Base-by-base conservation (phyloP, 2,888 invertebrate genomes). In the Flexamia atlantica region DNA sequence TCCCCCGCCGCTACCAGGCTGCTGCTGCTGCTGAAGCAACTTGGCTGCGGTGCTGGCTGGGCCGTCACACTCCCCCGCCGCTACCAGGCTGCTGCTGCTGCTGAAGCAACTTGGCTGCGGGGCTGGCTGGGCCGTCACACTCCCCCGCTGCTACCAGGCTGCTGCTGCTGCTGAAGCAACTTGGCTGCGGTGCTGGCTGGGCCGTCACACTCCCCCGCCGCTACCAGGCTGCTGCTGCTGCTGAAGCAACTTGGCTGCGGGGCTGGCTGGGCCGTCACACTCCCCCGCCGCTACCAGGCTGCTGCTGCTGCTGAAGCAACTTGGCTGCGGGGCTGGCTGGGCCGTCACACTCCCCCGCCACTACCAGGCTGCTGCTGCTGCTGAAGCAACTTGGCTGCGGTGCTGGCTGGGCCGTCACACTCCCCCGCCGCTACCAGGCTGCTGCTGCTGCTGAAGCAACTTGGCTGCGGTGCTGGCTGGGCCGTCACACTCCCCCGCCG, bases 41-140 rank as follows among this genome's bases (percentile, higher is more conserved):
- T 57, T 20, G 17, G 57, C n/a, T n/a, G 57, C 57, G 20, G 4
- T 36, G 9, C 23, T 57, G 23, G 57, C 23, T 57, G 57, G 57
- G 12, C 23, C 57, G 23, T 57, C 23, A 23, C 57, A 57, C 57
- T 57, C 57, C 57, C 57, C 57, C 23, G 23, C 57, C 57, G 23
- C 23, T 23, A 57, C 57, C 20, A 23, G 57, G 23, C 57, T 57
- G 23, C 23, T 57, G 57, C 23, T 57, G 57, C 12, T 57, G 20
- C 57, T 57, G 23, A 20, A 5, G 23, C 20, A 23, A 20, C 46
- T 9, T 46, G 17, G 23, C 4, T 57, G 9, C 23, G 57, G 20
- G 3, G 57, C 57, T 57, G 12, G 46, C 23, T 57, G 57, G n/a
- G 17, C 23, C 12, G 17, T 20, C 57, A 23, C 23, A 20, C 57